Evolutionary conservation across 2,797 vertebrate genomes (phyloP).

Genomic region (Microctenopoma lineatum): DNA sequence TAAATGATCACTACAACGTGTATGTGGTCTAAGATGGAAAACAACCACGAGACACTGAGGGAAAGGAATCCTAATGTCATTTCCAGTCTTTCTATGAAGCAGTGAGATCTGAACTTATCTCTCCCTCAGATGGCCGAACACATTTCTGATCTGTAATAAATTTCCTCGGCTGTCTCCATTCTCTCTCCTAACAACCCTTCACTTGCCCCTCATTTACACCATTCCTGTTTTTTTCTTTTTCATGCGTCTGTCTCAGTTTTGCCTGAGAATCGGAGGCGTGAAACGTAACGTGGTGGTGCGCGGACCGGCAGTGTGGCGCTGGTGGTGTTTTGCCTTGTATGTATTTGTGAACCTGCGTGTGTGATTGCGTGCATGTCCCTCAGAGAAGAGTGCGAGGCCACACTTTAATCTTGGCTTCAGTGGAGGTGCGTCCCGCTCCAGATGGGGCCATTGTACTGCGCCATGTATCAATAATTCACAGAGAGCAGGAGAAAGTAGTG

Average conservation of each 20-base stretch:
- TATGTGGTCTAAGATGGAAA: neutral
- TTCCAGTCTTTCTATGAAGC: constrained; percentile 5
- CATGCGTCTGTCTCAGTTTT: constrained; percentile 25
- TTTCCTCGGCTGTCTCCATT: constrained; percentile 19
- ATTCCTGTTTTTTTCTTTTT: constrained; percentile 18
- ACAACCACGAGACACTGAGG: neutral
- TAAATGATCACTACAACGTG: neutral
- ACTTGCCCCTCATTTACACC: constrained; percentile 47
- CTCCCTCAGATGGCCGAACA: constrained; percentile 26
- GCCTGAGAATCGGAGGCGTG: constrained; percentile 47
- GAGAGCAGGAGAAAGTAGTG: constrained; percentile 79
- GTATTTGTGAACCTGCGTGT: constrained; percentile 5
- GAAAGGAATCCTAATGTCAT: constrained; percentile 1
- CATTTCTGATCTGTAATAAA: constrained; percentile 49
- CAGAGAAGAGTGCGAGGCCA: constrained; percentile 62
- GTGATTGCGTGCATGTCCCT: constrained; percentile 35
- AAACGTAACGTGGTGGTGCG: constrained; percentile 40
- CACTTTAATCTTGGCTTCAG: constrained; percentile 76
- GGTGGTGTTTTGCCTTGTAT: neutral
- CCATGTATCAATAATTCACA: constrained; percentile 86
- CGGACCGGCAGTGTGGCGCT: constrained; percentile 38
- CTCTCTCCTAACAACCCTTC: constrained; percentile 8
- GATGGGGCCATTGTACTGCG: constrained; percentile 84
- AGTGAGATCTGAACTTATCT: constrained; percentile 32
- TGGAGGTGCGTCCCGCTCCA: constrained; percentile 73